Evolutionary conservation across 2,797 vertebrate species (phyloP).

Genomic region (Sphenodon punctatus): DNA sequence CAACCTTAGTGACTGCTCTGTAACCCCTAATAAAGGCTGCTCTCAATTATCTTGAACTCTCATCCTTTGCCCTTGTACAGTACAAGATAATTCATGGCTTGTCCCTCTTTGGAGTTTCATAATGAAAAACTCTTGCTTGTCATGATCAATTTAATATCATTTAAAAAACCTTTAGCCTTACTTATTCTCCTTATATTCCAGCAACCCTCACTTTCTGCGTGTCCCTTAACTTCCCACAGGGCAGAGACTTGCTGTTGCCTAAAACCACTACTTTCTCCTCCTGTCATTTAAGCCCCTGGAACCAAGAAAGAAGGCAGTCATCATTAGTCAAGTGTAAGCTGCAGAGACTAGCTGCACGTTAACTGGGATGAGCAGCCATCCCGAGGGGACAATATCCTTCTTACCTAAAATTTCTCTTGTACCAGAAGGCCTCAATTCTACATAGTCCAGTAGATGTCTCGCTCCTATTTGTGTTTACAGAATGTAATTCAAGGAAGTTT

Average conservation of each 20-base stretch:
- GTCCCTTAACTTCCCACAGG: background rate
- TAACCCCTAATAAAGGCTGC: background rate
- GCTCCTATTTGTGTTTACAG: background rate
- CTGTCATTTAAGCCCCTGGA: background rate
- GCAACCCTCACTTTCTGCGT: background rate
- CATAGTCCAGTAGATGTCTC: background rate
- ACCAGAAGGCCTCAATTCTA: background rate
- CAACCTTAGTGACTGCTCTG: background rate
- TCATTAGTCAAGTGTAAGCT: background rate
- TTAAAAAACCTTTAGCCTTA: background rate
- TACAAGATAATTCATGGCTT: background rate
- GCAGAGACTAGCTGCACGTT: background rate
- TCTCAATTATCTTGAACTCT: background rate
- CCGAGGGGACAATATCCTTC: too few species aligned
- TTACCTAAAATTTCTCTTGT: too few species aligned
- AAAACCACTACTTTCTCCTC: background rate
- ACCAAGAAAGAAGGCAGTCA: background rate
- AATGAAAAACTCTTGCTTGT: background rate
- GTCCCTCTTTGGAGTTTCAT: background rate
- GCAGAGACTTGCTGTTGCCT: too few species aligned
- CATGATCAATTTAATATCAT: background rate
- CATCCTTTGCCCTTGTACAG: background rate
- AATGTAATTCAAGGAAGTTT: background rate
- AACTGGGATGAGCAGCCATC: too few species aligned
- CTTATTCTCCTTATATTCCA: background rate